Base-by-base conservation (phyloP, 2,888 invertebrate genomes). In the Cordylochernes scorpioides region DNA sequence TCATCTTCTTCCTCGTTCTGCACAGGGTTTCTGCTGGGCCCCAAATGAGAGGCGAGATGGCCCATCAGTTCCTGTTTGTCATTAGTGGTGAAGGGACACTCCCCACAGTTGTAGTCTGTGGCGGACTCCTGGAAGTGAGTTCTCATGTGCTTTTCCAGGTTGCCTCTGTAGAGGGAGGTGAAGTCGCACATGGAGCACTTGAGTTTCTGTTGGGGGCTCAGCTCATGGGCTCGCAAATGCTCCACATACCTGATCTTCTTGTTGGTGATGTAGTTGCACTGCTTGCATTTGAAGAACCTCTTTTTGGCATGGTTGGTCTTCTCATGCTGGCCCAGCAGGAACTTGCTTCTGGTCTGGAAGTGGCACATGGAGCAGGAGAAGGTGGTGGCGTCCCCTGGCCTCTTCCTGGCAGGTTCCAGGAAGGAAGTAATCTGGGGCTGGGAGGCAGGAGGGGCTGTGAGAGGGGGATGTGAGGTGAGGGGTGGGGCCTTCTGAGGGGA, bases 201-300 rank as follows among this genome's bases (percentile, higher is more conserved):
- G 43, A 78, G 80, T 72, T 77, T 80, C n/a, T n/a, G n/a, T n/a
- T n/a, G n/a, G n/a, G n/a, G n/a, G 44, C 73, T 82, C 73, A 77
- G 78, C 43, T 37, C 46, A 47, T 39, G 51, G 48, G 30, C 45
- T 43, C 32, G 49, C 28, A 82, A 74, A 51, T 84, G 84, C 51
- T 84, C 84, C 34, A 78, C 78, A 51, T 68, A 84, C 33, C 80
- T 65, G 29, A 77, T 72, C 48, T 72, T 71, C 46, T 82, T 73
- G 53, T 78, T 75, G 2, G 84, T 86, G 40, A 73, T 73, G 52
- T 84, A 88, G 44, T 71, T 71, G 57, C 86, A 86, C 56, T 78
- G 73, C 42, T 65, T 64, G 53, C 86, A 86, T n/a, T 73, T 67
- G 55, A 73, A 78, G 53, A 74, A 63, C 44, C 63, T 64, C 59